phyloP scores from a whole-genome alignment of 2,888 invertebrate species.

The Dorcus hopei region DNA sequence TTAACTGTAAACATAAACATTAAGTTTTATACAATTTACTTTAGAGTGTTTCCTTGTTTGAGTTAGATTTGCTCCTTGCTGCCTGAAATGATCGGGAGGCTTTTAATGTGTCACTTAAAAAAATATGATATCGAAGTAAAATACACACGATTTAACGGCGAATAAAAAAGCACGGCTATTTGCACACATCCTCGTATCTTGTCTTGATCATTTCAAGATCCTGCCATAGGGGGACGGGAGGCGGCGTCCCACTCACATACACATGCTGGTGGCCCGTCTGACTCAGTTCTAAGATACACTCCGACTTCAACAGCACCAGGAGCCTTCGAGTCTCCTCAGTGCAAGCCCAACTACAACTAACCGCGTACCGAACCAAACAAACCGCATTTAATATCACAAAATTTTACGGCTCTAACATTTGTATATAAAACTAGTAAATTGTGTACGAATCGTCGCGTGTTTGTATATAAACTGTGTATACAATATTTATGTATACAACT shows the following conservation, averaged over 20 bases:
- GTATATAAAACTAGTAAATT: conserved; percentile 48
- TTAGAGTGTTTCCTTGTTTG: no score
- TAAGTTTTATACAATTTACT: no score
- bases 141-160: neutral
- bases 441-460: conserved; percentile 46
- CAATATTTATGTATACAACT: conserved; percentile 48
- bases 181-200: neutral
- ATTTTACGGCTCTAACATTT: conserved; percentile 28
- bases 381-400: conserved; percentile 25
- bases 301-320: conserved; percentile 16
- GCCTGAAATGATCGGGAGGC: no score
- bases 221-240: conserved; percentile 15
- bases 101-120: no score
- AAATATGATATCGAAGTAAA: neutral
- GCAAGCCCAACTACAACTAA: conserved; percentile 18
- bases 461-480: conserved; percentile 46
- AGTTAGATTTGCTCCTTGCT: no score
- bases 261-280: conserved; percentile 34
- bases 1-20: no score
- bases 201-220: neutral
- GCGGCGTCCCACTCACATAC: conserved; percentile 34
- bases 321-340: conserved; percentile 18
- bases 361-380: conserved; percentile 19
- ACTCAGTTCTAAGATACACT: conserved; percentile 26
- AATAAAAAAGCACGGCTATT: neutral